These are phyloP conservation scores for Carollia perspicillata DNA, from an alignment of 2,113 vertebrate genomes.

Conservation along the genomic window DNA sequence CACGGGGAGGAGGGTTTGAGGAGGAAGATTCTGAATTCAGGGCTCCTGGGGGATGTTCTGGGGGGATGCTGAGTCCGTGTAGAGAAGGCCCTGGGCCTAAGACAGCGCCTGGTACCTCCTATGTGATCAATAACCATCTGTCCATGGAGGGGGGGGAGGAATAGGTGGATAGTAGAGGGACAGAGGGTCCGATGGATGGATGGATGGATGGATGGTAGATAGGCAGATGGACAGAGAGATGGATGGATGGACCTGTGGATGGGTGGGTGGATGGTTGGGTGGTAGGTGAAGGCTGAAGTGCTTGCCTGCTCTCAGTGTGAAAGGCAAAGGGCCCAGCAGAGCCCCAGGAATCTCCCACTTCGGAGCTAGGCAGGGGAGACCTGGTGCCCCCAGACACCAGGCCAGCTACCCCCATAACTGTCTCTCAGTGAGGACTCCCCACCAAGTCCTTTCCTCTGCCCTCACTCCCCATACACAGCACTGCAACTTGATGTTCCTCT, in stretches of 20 bases:
- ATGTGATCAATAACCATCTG: neutral
- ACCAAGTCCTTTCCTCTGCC: neutral
- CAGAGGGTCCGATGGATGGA: fast-evolving
- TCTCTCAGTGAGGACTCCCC: neutral
- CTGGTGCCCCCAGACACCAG: neutral
- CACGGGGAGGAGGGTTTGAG: neutral
- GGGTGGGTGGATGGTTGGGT: neutral
- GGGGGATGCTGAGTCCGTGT: neutral
- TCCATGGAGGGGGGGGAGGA: neutral
- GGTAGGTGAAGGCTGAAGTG: neutral
- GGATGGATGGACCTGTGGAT: fast-evolving
- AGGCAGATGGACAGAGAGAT: neutral
- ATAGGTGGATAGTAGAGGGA: too few species aligned
- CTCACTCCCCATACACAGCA: neutral
- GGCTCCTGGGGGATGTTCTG: neutral
- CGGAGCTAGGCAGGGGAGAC: neutral
- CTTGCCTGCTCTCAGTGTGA: neutral
- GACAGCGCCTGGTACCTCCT: neutral
- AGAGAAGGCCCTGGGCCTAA: neutral
- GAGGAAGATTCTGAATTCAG: neutral
- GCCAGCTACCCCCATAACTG: neutral
- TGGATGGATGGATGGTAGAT: too few species aligned
- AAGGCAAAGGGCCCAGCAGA: too few species aligned
- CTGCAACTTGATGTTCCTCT: neutral
- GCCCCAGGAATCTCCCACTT: neutral